Evolutionary conservation across 2,888 invertebrate species (phyloP).

Genomic region (Lasioglossum pauxillum): DNA sequence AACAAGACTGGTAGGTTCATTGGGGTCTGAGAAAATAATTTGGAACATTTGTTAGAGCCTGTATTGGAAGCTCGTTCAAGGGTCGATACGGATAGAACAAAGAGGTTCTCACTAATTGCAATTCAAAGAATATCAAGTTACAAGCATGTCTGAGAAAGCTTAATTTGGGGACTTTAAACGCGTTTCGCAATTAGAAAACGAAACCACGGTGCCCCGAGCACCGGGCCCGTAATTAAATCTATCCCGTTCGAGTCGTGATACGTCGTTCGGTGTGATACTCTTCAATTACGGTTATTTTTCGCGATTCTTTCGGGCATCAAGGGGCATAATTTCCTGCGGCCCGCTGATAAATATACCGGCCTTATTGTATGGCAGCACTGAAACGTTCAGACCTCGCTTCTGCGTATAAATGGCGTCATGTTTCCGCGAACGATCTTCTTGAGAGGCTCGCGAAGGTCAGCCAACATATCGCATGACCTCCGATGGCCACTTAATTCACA

Average conservation of each 20-base stretch:
- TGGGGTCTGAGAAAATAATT: background rate
- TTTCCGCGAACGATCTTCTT: slow-evolving; percentile 55
- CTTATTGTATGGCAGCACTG: slow-evolving; percentile 24
- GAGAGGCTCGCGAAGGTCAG: slow-evolving; percentile 61
- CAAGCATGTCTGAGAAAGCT: background rate
- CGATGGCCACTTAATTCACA: slow-evolving; percentile 67
- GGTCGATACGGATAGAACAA: background rate
- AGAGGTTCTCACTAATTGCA: background rate
- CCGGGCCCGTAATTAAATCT: background rate
- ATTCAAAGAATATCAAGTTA: background rate
- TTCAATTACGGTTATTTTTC: slow-evolving; percentile 7
- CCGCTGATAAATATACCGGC: slow-evolving; percentile 39
- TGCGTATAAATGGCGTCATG: slow-evolving; percentile 44
- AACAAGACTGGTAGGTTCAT: background rate
- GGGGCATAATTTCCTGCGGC: slow-evolving; percentile 32
- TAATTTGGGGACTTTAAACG: background rate
- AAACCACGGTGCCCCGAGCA: background rate
- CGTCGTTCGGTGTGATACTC: background rate
- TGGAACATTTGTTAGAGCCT: background rate
- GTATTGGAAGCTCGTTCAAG: background rate
- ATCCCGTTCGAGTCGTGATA: background rate
- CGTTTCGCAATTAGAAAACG: background rate
- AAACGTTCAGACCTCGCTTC: slow-evolving; percentile 28
- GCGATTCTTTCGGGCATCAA: slow-evolving; percentile 22
- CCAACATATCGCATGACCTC: slow-evolving; percentile 63